Conservation (phyloP, 2,888 invertebrate species). For the Sabatieria punctata region DNA sequence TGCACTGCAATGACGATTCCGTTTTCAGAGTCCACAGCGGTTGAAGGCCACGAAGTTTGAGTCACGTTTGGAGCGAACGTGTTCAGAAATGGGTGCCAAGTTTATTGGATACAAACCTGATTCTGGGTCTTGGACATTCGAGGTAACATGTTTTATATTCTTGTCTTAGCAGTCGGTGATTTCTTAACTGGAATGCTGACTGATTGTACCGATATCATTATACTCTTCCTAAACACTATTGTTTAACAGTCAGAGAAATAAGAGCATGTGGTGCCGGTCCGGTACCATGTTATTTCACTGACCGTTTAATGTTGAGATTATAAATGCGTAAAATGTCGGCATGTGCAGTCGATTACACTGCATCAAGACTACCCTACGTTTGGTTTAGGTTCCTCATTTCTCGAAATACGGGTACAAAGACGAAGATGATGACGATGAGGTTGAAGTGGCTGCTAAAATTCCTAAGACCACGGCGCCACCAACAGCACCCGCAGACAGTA, state of each 20-base stretch:
- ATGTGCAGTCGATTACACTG: slow-evolving; percentile 11
- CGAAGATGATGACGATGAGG: slow-evolving; percentile 20
- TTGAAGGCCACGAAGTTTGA: slow-evolving; percentile 65
- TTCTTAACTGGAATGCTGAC: too few species aligned
- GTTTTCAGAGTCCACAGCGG: slow-evolving; percentile 47
- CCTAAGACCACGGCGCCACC: neutral
- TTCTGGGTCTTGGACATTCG: slow-evolving; percentile 93
- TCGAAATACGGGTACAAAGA: slow-evolving; percentile 37
- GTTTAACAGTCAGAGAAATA: too few species aligned
- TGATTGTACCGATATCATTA: too few species aligned
- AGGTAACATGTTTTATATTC: too few species aligned
- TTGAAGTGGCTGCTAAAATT: neutral
- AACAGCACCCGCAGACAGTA: neutral
- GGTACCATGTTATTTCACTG: neutral
- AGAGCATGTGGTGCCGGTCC: too few species aligned
- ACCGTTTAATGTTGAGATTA: neutral
- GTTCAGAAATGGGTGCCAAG: slow-evolving; percentile 66
- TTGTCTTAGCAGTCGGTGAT: too few species aligned
- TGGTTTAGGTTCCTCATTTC: slow-evolving; percentile 36
- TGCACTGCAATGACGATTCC: too few species aligned
- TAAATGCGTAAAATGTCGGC: neutral
- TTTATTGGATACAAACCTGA: slow-evolving; percentile 78
- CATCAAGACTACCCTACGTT: too few species aligned
- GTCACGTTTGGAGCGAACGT: slow-evolving; percentile 60
- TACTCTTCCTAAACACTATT: too few species aligned